Evolutionary conservation across 2,797 vertebrate genomes (phyloP), one percentile per base, ranked within the genome.

Genomic region (Xenopus petersii): DNA sequence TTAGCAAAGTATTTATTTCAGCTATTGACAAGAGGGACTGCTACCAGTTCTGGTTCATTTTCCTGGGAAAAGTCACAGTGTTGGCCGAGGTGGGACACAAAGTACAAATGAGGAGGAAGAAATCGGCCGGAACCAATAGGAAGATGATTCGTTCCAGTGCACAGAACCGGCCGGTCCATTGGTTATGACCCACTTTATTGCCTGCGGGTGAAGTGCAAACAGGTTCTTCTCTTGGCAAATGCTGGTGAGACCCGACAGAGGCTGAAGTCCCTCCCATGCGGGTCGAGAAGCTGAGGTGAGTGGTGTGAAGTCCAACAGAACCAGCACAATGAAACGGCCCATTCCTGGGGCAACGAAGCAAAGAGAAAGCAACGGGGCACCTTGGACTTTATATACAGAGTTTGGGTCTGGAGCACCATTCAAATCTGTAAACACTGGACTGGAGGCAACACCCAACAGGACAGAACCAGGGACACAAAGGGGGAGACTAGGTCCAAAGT

Each of bases 1-100:
- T 26, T 84, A 74, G 83, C 82, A 64, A 82, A 80, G 59, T 12
- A 17, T 85, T 86, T 81, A 81, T 84, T 87, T 86, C 79, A 75
- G 67, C 81, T 83, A 12, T 65, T 81, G 71, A 61, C 81, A 80
- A 30, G 26, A 30, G 2, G 63, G 68, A 70, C 56, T 69, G 77
- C 78, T 12, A 51, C 15, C 49, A 12, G 56, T 1, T 12, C 61
- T 61, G 51, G 51, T 47, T 46, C 70, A 55, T 69, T 70, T 33
- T 65, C 79, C 73, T 10, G 0, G 8, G 75, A 4, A 68, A 65
- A 17, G 62, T 76, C 75, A 75, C 71, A 64, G 75, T 67, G 67
- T 36, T 63, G 79, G 70, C 74, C 59, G 62, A 66, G 61, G 30
- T 2, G 12, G 55, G 46, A 56, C 72, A 46, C 49, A 12, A 42